Evolutionary conservation across 2,113 vertebrate genomes (phyloP), one percentile per base, ranked within the genome.

Genomic region (Muntiacus muntjak): DNA sequence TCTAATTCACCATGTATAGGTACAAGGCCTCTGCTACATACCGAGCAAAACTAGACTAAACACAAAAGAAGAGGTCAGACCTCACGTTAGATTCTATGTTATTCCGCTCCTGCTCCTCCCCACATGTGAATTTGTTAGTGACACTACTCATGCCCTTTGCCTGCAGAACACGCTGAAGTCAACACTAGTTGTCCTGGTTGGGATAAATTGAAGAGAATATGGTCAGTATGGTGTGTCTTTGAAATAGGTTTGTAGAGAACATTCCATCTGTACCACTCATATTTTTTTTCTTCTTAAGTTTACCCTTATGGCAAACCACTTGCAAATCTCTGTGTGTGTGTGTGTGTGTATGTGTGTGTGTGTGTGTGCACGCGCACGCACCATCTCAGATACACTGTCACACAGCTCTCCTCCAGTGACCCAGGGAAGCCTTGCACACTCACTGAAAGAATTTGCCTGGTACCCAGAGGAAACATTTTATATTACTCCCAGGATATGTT

Each of bases 291-390:
- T 88, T 96, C 40, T 14, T 78, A 55, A 67, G 28, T 88, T 81
- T 17, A 33, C n/a, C 40, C 64, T 84, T 84, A 91, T 50, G 54
- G 82, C 14, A 95, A 95, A 89, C 30, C 25, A 89, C 55, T 28
- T 40, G 64, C 7, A 85, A 71, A 19, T 45, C 16, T 7, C 0
- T 50, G 50, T 52, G n/a, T 50, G 36, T 82, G 43, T 21, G 43
- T 52, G 47, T 60, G 16, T 79, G 16, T 78, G 36, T 36, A 3
- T 79, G 57, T 55, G 54, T 78, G 26, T 62, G 28, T n/a, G 23
- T 40, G 62, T 4, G 8, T 2, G 7, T 0, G 1, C 0, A 3
- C 1, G 3, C 0, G 7, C 0, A 4, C 0, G 4, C 17, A 6
- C 40, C 16, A 50, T 87, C 26, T 43, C n/a, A 85, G 40, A 55